Evolutionary conservation across 2,113 vertebrate genomes (phyloP).

Genomic region (Brachyhypopomus gauderio): DNA sequence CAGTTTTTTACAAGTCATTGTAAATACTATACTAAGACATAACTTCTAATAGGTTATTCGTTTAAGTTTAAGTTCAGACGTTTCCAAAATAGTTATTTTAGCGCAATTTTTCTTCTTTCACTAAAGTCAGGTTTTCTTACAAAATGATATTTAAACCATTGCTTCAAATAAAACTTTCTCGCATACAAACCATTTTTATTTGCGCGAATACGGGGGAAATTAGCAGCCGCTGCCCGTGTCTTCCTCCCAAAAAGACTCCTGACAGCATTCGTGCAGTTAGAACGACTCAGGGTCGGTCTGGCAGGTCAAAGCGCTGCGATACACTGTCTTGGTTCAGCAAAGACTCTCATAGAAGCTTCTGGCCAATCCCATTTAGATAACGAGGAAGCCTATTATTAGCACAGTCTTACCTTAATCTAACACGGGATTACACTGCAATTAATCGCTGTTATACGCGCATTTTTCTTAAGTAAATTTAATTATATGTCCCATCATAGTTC

Average conservation of each 20-base stretch:
- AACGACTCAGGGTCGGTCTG: not conserved
- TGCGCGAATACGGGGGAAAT: slow-evolving; percentile 53
- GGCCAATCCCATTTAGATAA: slow-evolving; percentile 68
- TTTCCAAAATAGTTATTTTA: slow-evolving; percentile 10
- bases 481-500: slow-evolving; percentile 15
- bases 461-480: not conserved
- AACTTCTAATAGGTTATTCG: too few species aligned
- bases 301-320: slow-evolving; percentile 51
- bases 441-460: slow-evolving; percentile 52
- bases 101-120: not conserved
- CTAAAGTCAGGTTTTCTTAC: too few species aligned
- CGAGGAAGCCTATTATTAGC: slow-evolving; percentile 70
- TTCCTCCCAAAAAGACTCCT: slow-evolving; percentile 52
- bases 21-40: too few species aligned
- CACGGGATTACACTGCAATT: slow-evolving; percentile 58
- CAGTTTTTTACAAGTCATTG: too few species aligned
- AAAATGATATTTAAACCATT: not conserved
- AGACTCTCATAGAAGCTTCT: slow-evolving; percentile 65
- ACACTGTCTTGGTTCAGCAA: slow-evolving; percentile 64
- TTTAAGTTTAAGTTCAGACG: too few species aligned
- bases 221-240: slow-evolving; percentile 57
- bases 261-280: slow-evolving; percentile 62
- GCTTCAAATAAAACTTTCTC: not conserved
- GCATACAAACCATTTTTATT: slow-evolving; percentile 62
- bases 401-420: slow-evolving; percentile 52